Percentiles rank a stretch among this genome's conserved stretches.
Evolutionary conservation across 2,113 vertebrate genomes (phyloP).

Genomic region (Syngnathoides biaculeatus): DNA sequence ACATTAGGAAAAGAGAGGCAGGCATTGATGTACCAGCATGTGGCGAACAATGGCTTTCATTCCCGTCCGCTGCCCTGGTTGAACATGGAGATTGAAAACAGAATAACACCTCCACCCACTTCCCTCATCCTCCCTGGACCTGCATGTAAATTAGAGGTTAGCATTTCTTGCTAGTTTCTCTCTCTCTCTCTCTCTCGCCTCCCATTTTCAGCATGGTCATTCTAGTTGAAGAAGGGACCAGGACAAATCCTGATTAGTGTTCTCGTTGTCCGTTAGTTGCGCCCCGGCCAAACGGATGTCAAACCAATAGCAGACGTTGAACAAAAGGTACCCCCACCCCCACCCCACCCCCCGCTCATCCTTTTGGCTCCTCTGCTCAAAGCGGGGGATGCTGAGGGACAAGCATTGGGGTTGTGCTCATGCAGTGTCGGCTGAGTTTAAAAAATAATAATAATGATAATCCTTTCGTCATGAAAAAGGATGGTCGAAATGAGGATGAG

Average conservation of each 20-base stretch:
- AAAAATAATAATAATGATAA: no score
- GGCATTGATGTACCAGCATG: conserved; percentile 58
- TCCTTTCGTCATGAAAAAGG: neutral
- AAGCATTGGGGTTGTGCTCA: neutral
- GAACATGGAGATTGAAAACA: conserved; percentile 79
- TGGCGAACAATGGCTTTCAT: conserved; percentile 67
- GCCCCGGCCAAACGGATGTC: conserved; percentile 69
- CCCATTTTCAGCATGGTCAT: conserved; percentile 54
- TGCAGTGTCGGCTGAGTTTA: neutral
- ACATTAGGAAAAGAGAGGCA: conserved; percentile 48
- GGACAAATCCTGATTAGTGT: conserved; percentile 76
- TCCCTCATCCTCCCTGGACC: conserved; percentile 65
- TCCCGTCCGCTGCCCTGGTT: conserved; percentile 73
- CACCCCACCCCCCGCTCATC: neutral
- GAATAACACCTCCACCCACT: conserved; percentile 53
- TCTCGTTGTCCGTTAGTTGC: conserved; percentile 66
- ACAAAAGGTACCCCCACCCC: conserved; percentile 33
- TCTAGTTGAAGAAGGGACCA: conserved; percentile 53
- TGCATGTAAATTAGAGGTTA: conserved; percentile 79
- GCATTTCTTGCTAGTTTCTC: conserved; percentile 67
- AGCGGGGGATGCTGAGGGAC: neutral
- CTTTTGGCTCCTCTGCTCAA: conserved; percentile 26
- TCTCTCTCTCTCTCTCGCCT: conserved; percentile 43
- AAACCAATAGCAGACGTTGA: conserved; percentile 56
- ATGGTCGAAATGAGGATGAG: neutral